These are phyloP conservation scores for Harpalus rufipes DNA, from an alignment of 2,888 invertebrate genomes.

Conservation along the genomic window DNA sequence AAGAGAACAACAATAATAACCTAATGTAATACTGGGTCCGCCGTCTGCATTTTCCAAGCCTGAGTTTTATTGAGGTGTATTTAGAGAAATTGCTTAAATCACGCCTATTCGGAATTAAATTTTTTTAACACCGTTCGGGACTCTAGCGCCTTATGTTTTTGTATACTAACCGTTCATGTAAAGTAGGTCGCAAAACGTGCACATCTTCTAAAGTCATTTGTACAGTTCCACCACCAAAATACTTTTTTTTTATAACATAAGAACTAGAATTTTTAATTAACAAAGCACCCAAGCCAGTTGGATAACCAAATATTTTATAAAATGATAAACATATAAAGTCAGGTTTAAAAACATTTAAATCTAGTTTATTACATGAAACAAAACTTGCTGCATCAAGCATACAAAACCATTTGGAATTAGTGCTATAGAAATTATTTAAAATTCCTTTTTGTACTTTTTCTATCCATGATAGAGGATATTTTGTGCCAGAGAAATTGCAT, in stretches of 20 bases:
- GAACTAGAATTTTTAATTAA: constrained; percentile 85
- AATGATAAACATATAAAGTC: constrained; percentile 96
- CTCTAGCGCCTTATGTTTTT: background rate
- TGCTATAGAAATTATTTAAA: constrained; percentile 75
- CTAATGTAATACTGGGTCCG: too few species aligned
- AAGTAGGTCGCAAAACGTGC: constrained; percentile 83
- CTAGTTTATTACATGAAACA: constrained; percentile 87
- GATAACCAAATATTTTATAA: constrained; percentile 98
- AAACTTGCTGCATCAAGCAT: constrained; percentile 92
- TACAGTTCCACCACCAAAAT: constrained; percentile 97
- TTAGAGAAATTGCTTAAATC: too few species aligned
- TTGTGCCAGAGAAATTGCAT: constrained; percentile 96
- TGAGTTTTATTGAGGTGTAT: too few species aligned
- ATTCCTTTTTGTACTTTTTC: constrained; percentile 81
- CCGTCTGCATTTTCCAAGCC: too few species aligned
- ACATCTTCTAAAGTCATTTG: constrained; percentile 87
- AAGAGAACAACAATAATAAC: too few species aligned
- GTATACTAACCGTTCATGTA: constrained; percentile 85
- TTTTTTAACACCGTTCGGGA: too few species aligned
- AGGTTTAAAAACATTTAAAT: constrained; percentile 85
- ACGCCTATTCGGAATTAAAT: too few species aligned
- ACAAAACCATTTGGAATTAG: constrained; percentile 81
- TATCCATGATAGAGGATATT: constrained; percentile 90
- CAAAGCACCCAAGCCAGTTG: constrained; percentile 95
- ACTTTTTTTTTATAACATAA: constrained; percentile 83